Evolutionary conservation across 2,113 vertebrate species (phyloP).

Genomic region (Paratilapia polleni): DNA sequence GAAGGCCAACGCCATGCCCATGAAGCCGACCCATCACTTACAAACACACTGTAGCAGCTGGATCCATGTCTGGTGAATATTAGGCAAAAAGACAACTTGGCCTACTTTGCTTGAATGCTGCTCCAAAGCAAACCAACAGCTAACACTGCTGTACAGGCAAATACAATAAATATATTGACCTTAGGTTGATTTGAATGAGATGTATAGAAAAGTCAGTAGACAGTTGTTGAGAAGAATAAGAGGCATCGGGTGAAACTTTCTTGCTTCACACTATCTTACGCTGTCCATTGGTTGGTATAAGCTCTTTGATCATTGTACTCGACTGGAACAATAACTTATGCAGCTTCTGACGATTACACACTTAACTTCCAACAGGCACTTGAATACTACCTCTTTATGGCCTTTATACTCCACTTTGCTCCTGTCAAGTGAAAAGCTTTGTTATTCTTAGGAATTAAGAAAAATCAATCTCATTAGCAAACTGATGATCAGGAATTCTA

Average conservation of each 20-base stretch:
- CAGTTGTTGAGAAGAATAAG: conserved; percentile 48
- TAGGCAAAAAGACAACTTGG: conserved; percentile 48
- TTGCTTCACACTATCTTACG: conserved; percentile 38
- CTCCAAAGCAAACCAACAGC: conserved; percentile 50
- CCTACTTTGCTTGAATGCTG: conserved; percentile 41
- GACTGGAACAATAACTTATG: conserved; percentile 13
- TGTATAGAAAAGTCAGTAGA: conserved; percentile 62
- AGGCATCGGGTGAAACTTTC: conserved; percentile 69
- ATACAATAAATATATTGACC: conserved; percentile 48
- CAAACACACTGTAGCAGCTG: conserved; percentile 71
- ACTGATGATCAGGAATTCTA: conserved; percentile 31
- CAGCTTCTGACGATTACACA: conserved; percentile 47
- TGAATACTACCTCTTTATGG: conserved; percentile 72
- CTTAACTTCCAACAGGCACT: conserved; percentile 78
- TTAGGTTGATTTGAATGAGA: conserved; percentile 53
- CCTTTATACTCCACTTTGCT: conserved; percentile 52
- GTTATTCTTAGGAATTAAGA: conserved; percentile 27
- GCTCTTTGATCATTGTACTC: conserved; percentile 27
- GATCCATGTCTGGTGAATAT: conserved; percentile 48
- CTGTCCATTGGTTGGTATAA: conserved; percentile 33
- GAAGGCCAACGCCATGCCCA: conserved; percentile 15
- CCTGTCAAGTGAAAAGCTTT: conserved; percentile 33
- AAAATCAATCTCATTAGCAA: conserved; percentile 40
- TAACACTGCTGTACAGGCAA: conserved; percentile 46
- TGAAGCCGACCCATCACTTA: conserved; percentile 11